These are phyloP conservation scores for Anodontia alba DNA, from an alignment of 2,888 invertebrate genomes.

Conservation along the genomic window DNA sequence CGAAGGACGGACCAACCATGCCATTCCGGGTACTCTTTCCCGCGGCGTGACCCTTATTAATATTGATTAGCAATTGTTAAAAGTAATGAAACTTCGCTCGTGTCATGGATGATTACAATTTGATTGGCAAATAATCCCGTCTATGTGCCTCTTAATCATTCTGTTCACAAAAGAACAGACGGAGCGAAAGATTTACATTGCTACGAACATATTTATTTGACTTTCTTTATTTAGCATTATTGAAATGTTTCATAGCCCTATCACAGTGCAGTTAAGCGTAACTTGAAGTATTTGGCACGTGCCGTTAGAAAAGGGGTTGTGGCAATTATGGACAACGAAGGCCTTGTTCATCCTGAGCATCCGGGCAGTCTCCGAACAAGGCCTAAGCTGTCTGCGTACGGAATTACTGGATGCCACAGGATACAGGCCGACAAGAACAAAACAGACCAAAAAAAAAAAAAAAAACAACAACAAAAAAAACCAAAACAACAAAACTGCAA, in stretches of 20 bases:
- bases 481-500: no score
- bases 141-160: conserved; percentile 5
- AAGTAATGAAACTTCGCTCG: conserved; percentile 15
- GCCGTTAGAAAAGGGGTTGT: no score
- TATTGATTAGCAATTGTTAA: conserved; percentile 16
- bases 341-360: no score
- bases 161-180: neutral
- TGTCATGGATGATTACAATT: conserved; percentile 1
- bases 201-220: conserved; percentile 17
- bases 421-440: no score
- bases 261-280: neutral
- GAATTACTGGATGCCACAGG: no score
- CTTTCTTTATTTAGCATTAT: conserved; percentile 11
- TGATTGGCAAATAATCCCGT: conserved; percentile 2
- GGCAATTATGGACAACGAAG: no score
- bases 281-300: neutral
- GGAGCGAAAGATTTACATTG: conserved; percentile 10
- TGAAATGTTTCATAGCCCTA: neutral
- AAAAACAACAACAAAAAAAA: no score
- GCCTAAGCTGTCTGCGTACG: no score
- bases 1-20: no score
- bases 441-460: no score
- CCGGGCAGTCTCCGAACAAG: no score
- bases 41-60: neutral
- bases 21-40: no score